Evolutionary conservation across 35 echinoderm and acorn worm genomes (phyloP).

Genomic region (Amphiura filiformis): DNA sequence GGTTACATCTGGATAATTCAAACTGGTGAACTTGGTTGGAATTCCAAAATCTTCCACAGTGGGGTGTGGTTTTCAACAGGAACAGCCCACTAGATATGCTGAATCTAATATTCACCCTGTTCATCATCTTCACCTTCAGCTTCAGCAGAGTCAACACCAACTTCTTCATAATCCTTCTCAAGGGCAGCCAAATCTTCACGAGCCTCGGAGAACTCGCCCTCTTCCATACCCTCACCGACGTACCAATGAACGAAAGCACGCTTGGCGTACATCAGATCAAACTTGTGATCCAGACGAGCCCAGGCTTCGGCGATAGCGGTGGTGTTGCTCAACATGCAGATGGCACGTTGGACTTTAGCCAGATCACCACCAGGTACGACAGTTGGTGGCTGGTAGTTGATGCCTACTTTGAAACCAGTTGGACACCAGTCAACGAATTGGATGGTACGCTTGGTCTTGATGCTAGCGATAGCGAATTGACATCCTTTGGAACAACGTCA

Average conservation of each 20-base stretch:
- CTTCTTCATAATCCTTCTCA: conserved; percentile 41
- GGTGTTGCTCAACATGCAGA: conserved; percentile 77
- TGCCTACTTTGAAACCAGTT: conserved; percentile 73
- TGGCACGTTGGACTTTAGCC: conserved; percentile 68
- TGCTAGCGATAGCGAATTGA: too few species aligned
- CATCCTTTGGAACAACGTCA: too few species aligned
- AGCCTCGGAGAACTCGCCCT: conserved; percentile 72
- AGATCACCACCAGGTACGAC: conserved; percentile 72
- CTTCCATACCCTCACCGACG: conserved; percentile 74
- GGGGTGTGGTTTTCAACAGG: too few species aligned
- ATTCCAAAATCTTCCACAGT: too few species aligned
- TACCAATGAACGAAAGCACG: conserved; percentile 76
- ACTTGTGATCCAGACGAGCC: conserved; percentile 70
- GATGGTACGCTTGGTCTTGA: conserved; percentile 71
- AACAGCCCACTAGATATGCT: too few species aligned
- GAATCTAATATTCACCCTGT: too few species aligned
- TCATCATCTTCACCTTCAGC: too few species aligned
- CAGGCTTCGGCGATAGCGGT: conserved; percentile 65
- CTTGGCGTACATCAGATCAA: conserved; percentile 78
- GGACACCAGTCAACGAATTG: conserved; percentile 73
- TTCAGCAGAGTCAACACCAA: too few species aligned
- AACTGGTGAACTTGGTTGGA: too few species aligned
- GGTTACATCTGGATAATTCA: too few species aligned
- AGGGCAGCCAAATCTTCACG: conserved; percentile 60
- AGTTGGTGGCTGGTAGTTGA: conserved; percentile 72